A percentile compares a stretch with the other conserved stretches of the same genome.
Conservation (phyloP, 2,113 vertebrate genomes). For the Micronisus gabar region DNA sequence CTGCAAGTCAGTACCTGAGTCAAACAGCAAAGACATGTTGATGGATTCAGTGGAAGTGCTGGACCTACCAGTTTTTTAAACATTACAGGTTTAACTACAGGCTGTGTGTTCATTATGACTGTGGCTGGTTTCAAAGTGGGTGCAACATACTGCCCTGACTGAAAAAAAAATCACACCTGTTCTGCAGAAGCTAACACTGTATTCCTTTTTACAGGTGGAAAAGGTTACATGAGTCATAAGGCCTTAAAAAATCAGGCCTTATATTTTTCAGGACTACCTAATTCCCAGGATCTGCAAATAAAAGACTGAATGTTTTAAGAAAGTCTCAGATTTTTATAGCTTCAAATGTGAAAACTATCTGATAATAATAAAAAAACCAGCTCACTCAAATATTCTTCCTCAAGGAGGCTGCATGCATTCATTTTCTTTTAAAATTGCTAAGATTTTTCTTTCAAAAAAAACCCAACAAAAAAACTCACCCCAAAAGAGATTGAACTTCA, state of each 20-base stretch:
- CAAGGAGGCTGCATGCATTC: accelerated
- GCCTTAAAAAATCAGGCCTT: background rate
- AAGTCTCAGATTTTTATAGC: background rate
- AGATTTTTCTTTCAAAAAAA: background rate
- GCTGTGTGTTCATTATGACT: background rate
- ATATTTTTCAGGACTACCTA: background rate
- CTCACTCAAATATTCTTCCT: background rate
- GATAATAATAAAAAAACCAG: background rate
- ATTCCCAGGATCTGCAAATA: background rate
- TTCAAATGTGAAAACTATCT: background rate
- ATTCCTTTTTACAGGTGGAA: background rate
- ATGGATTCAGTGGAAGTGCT: background rate
- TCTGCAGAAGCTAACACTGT: background rate
- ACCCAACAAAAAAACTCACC: accelerated
- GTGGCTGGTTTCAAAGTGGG: background rate
- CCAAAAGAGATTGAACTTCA: background rate
- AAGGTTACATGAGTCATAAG: background rate
- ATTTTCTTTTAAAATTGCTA: background rate
- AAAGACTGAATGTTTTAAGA: background rate
- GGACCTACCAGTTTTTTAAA: background rate
- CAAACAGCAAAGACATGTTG: background rate
- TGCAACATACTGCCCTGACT: background rate
- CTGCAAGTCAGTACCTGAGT: background rate
- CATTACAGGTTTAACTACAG: background rate
- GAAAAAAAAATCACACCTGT: background rate